These are phyloP conservation scores for Hypsopygia costalis DNA, from an alignment of 2,888 invertebrate species.

Conservation along the genomic window DNA sequence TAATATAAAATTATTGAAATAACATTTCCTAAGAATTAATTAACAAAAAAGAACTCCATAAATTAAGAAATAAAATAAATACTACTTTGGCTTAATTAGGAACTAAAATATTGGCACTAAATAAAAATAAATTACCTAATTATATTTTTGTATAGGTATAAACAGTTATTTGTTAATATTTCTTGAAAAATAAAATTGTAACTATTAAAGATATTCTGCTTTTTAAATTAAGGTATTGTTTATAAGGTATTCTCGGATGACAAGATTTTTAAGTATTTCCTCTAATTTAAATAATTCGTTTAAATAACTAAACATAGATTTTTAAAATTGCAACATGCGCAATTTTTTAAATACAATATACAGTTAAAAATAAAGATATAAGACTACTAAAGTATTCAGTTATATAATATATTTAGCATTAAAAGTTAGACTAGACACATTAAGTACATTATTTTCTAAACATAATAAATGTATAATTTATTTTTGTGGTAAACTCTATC, in stretches of 20 bases:
- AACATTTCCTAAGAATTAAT: neutral
- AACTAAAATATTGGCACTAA: constrained; percentile 21
- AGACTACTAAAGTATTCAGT: neutral
- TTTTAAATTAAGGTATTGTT: too few relatives aligned
- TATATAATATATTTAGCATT: constrained; percentile 2
- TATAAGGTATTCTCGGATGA: too few relatives aligned
- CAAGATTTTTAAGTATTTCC: too few relatives aligned
- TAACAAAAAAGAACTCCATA: neutral
- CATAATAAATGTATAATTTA: neutral
- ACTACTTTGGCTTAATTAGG: constrained; percentile 31
- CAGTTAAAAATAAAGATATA: neutral
- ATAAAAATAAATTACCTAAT: neutral
- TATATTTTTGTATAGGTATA: neutral
- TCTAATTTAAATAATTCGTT: too few relatives aligned
- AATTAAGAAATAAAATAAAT: neutral
- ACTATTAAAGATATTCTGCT: too few relatives aligned
- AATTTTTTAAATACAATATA: neutral
- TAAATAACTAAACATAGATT: neutral
- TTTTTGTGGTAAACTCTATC: too few relatives aligned
- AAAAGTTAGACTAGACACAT: constrained; percentile 10
- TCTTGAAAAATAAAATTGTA: too few relatives aligned
- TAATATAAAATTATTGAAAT: constrained; percentile 1
- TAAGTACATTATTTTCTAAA: constrained; percentile 7
- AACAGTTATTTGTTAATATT: too few relatives aligned
- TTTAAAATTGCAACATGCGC: neutral